Evolutionary conservation across 2,113 vertebrate species (phyloP), one percentile per base, ranked within the genome.

Genomic region (Engraulis encrasicolus): DNA sequence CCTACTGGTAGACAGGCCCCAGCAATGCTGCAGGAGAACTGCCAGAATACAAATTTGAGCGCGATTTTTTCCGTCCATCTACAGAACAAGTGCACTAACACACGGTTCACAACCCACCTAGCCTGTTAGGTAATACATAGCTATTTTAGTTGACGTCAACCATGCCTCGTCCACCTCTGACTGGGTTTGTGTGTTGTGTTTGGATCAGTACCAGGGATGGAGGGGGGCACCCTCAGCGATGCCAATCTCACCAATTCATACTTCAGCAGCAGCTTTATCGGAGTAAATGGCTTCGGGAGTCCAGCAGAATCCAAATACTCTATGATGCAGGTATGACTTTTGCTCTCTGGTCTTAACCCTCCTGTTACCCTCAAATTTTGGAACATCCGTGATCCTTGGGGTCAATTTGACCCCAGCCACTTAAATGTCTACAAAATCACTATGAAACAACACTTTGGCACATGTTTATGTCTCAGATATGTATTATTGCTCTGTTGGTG

Each of bases 181-280:
- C 66, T 19, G 27, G 4, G 66, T 74, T 74, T 74, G 0, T 74
- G 66, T 74, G 27, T 74, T 84, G 2, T 89, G 50, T 90, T 84
- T 77, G 86, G 38, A 86, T 83, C 90, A 99, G 98, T 99, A 95
- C 95, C 98, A 0, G 98, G 97, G 83, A 96, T 99, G 93, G 98
- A 99, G 89, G 96, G 96, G 18, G 92, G 95, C 85, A 93, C 94
- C 83, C 94, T 99, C 93, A 95, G 94, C 81, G 98, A 99, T 92
- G 93, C 96, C 86, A 96, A 95, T 96, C 97, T 99, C 78, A 97
- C 98, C 89, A 99, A 99, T 94, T 99, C 98, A 36, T 99, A 97
- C 95, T 99, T 99, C 92, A 99, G 98, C 94, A 99, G 97, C 96
- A 99, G 97, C 93, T 99, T 99, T 94, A 98, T 99, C 91, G 98